Conservation (phyloP, 2,113 vertebrate species). For the Tenebrosternarchus preto region DNA sequence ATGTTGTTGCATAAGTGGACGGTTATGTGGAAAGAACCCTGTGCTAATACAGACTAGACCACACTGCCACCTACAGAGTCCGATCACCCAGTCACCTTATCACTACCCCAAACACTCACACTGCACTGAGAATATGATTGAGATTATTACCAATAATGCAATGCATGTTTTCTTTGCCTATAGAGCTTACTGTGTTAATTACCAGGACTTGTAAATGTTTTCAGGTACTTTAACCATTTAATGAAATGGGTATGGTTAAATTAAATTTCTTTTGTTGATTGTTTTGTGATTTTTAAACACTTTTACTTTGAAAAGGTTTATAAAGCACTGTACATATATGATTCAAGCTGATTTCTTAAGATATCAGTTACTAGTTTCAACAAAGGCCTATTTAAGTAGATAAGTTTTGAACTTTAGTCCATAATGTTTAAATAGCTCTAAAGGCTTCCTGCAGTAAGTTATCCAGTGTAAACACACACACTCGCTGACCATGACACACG, state of each 20-base stretch:
- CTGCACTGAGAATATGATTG: background rate
- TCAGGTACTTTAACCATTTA: too few species aligned
- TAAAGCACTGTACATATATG: background rate
- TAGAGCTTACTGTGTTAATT: background rate
- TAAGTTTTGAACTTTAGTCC: conserved; percentile 38
- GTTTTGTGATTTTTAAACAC: background rate
- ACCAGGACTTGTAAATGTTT: background rate
- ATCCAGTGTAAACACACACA: conserved; percentile 25
- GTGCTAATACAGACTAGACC: conserved; percentile 37
- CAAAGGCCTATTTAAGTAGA: conserved; percentile 3
- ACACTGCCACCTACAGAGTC: conserved; percentile 64
- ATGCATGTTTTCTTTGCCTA: background rate
- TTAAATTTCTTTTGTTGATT: background rate
- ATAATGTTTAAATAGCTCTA: conserved; percentile 42
- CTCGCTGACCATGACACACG: too few species aligned
- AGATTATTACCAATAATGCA: background rate
- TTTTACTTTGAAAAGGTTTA: background rate
- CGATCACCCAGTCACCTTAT: background rate
- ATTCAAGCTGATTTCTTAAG: background rate
- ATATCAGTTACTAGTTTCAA: background rate
- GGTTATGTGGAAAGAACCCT: background rate
- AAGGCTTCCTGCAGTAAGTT: conserved; percentile 42
- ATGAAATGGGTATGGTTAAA: background rate
- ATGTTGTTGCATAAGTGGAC: conserved; percentile 3
- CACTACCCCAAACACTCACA: background rate